These are phyloP conservation scores for Dioctria rufipes DNA, from an alignment of 2,888 invertebrate genomes.

Conservation along the genomic window DNA sequence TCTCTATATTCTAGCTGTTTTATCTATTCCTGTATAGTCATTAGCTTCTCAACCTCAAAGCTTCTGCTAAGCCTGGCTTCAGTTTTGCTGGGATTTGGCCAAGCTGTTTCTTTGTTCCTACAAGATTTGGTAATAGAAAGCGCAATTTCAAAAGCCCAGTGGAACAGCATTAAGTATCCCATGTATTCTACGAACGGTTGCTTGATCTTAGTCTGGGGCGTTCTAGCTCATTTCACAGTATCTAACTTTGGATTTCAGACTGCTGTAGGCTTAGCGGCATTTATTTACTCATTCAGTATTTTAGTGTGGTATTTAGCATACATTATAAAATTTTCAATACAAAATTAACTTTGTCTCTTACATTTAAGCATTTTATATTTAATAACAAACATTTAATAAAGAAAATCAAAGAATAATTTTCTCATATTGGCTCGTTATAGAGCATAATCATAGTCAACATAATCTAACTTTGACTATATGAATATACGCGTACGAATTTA, in stretches of 20 bases:
- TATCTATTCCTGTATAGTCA: constrained; percentile 63
- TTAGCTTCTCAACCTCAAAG: constrained; percentile 70
- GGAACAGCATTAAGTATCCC: constrained; percentile 68
- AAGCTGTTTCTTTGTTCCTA: constrained; percentile 69
- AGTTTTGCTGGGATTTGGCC: constrained; percentile 69
- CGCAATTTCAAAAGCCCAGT: constrained; percentile 68
- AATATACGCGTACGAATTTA: too few species aligned
- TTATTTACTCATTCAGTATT: constrained; percentile 66
- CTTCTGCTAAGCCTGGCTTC: constrained; percentile 69
- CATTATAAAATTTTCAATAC: constrained; percentile 35
- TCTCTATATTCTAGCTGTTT: neutral
- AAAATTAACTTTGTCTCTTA: constrained; percentile 8
- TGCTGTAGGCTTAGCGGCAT: constrained; percentile 66
- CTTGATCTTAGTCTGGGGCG: constrained; percentile 68
- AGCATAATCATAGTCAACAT: too few species aligned
- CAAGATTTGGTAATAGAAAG: constrained; percentile 69
- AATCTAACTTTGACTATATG: too few species aligned
- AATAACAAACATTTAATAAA: neutral
- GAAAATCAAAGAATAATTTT: too few species aligned
- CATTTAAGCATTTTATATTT: neutral
- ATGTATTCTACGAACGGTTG: constrained; percentile 69
- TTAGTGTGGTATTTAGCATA: constrained; percentile 64
- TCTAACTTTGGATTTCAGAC: constrained; percentile 69
- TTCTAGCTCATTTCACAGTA: constrained; percentile 68
- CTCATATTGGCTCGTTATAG: too few species aligned